A percentile compares a stretch with the other conserved stretches of the same genome.
Conservation (phyloP, 2,113 vertebrate genomes). For the Alces alces region DNA sequence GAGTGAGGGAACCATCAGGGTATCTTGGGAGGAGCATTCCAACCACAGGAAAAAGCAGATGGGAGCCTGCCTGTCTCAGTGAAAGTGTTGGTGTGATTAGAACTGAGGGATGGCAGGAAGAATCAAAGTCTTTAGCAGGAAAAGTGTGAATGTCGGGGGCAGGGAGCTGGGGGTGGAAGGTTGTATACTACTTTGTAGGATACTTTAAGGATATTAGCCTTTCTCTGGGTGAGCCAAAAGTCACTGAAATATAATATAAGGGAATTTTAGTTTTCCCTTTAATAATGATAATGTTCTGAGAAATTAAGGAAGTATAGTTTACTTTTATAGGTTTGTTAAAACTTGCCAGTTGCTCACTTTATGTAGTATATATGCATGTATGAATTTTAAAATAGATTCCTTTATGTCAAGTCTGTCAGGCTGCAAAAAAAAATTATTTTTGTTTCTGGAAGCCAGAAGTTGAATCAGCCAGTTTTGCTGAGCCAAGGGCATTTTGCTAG, state of each 20-base stretch:
- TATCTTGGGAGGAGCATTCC: not conserved
- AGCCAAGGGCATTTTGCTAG: not conserved
- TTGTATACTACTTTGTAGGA: not conserved
- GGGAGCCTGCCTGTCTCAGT: not conserved
- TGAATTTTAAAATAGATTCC: not conserved
- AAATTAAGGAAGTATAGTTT: not conserved
- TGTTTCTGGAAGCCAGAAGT: not conserved
- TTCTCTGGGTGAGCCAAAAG: not conserved
- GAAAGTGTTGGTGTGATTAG: not conserved
- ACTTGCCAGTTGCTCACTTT: not conserved
- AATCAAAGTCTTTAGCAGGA: not conserved
- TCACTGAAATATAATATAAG: not conserved
- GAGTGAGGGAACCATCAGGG: not conserved
- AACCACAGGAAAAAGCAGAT: not conserved
- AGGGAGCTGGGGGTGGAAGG: not conserved
- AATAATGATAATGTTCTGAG: not conserved
- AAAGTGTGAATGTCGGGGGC: not conserved
- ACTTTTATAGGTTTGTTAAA: not conserved
- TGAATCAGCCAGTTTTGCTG: not conserved
- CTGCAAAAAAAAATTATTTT: not conserved
- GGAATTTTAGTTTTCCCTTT: not conserved
- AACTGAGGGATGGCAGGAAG: not conserved
- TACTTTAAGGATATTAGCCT: not conserved
- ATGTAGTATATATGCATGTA: not conserved
- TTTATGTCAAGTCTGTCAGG: not conserved